These are phyloP conservation scores for Channallabes apus DNA, from an alignment of 2,797 vertebrate species.

Conservation along the genomic window DNA sequence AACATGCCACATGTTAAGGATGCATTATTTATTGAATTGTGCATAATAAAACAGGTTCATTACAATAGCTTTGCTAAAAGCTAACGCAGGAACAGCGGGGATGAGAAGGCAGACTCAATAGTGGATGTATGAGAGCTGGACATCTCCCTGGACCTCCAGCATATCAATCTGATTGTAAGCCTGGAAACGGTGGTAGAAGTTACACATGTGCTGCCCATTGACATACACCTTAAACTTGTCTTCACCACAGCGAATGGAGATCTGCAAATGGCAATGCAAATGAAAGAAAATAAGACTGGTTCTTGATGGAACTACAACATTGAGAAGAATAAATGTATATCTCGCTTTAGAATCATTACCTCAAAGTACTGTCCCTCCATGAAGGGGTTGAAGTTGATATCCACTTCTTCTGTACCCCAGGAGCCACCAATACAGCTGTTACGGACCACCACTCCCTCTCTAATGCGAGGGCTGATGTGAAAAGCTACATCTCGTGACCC, in stretches of 20 bases:
- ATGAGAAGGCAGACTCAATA: constrained; percentile 62
- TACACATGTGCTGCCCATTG: constrained; percentile 80
- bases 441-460: constrained; percentile 69
- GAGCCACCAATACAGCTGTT: constrained; percentile 73
- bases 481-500: constrained; percentile 68
- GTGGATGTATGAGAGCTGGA: constrained; percentile 82
- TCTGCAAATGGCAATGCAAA: constrained; percentile 59
- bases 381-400: constrained; percentile 75
- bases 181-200: constrained; percentile 71
- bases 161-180: constrained; percentile 70
- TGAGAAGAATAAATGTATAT: not conserved
- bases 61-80: not conserved
- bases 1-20: not conserved
- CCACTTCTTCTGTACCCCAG: constrained; percentile 80
- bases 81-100: not conserved
- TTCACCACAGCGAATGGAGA: constrained; percentile 80
- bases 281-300: not conserved
- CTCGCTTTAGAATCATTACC: constrained; percentile 59
- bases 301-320: not conserved
- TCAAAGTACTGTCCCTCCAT: constrained; percentile 81
- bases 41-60: not conserved
- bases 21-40: not conserved
- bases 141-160: constrained; percentile 76
- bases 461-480: constrained; percentile 75
- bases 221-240: constrained; percentile 79